Percentiles rank a stretch among this genome's conserved stretches.
These are phyloP conservation scores for Lypha dubia DNA, from an alignment of 2,888 invertebrate species.

Conservation along the genomic window DNA sequence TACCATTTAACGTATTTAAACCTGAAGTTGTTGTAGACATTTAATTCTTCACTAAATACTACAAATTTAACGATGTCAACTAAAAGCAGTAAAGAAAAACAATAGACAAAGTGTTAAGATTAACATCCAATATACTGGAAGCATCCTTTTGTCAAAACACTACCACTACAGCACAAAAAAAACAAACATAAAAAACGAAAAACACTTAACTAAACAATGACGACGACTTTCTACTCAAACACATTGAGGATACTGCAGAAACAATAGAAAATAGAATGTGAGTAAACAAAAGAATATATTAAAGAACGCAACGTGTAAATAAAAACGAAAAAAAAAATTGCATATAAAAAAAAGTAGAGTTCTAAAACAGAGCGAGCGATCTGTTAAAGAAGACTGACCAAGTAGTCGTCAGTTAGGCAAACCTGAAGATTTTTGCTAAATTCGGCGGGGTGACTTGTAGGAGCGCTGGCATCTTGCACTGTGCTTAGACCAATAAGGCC, in stretches of 20 bases:
- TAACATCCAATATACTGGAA: slow-evolving; percentile 43
- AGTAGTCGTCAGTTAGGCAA: too few relatives aligned
- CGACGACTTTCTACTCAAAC: slow-evolving; percentile 36
- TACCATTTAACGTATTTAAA: slow-evolving; percentile 30
- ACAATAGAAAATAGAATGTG: slow-evolving; percentile 41
- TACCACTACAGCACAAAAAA: background rate
- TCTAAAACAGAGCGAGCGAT: too few relatives aligned
- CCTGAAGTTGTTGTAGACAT: slow-evolving; percentile 14
- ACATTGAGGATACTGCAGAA: slow-evolving; percentile 38
- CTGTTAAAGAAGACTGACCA: too few relatives aligned
- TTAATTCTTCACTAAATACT: slow-evolving; percentile 3
- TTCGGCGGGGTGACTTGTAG: too few relatives aligned
- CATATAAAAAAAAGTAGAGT: background rate
- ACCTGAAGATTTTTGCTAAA: too few relatives aligned
- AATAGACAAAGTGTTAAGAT: slow-evolving; percentile 54
- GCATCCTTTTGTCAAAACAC: slow-evolving; percentile 18
- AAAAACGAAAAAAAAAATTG: background rate
- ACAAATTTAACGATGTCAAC: background rate
- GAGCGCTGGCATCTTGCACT: too few relatives aligned
- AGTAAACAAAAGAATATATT: background rate
- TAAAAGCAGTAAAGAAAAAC: slow-evolving; percentile 5
- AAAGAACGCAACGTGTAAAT: background rate
- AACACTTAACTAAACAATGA: slow-evolving; percentile 51
- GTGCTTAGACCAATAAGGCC: too few relatives aligned
- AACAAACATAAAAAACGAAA: too few relatives aligned